These are phyloP conservation scores for Electrophaes corylata DNA, from an alignment of 2,888 invertebrate genomes.

Conservation along the genomic window DNA sequence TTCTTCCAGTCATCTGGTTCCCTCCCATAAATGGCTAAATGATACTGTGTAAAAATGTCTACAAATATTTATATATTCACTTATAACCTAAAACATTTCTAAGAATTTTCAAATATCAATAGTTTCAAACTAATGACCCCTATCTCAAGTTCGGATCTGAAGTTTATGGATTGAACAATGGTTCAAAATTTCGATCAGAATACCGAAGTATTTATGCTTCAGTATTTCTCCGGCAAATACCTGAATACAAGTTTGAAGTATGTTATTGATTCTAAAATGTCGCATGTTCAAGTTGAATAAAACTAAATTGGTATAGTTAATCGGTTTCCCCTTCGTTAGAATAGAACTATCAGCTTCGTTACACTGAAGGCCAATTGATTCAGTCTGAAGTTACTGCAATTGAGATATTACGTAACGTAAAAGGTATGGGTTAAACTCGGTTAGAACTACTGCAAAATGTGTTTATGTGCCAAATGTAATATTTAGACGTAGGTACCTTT, in stretches of 20 bases:
- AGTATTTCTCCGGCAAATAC: slow-evolving; percentile 17
- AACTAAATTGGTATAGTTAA: slow-evolving; percentile 27
- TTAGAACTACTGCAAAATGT: too few relatives aligned
- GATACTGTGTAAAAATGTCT: too few relatives aligned
- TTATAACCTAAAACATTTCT: background rate
- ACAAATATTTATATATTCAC: too few relatives aligned
- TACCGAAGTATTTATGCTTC: slow-evolving; percentile 29
- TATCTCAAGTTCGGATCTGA: slow-evolving; percentile 8
- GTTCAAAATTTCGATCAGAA: slow-evolving; percentile 25
- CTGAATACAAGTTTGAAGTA: slow-evolving; percentile 8
- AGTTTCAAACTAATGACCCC: slow-evolving; percentile 6
- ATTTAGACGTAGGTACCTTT: too few relatives aligned
- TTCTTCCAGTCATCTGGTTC: too few relatives aligned
- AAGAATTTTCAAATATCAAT: background rate
- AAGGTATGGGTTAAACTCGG: too few relatives aligned
- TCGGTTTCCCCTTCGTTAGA: slow-evolving; percentile 4
- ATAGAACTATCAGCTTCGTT: slow-evolving; percentile 16
- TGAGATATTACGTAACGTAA: too few relatives aligned
- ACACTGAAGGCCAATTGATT: slow-evolving; percentile 6
- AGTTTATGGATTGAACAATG: slow-evolving; percentile 13
- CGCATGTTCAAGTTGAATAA: slow-evolving; percentile 22
- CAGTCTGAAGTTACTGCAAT: slow-evolving; percentile 10
- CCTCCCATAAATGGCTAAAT: too few relatives aligned
- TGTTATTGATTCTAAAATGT: slow-evolving; percentile 21
- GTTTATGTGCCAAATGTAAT: too few relatives aligned